Base-by-base conservation (phyloP, 2,797 vertebrate genomes). In the Danio tinwini region DNA sequence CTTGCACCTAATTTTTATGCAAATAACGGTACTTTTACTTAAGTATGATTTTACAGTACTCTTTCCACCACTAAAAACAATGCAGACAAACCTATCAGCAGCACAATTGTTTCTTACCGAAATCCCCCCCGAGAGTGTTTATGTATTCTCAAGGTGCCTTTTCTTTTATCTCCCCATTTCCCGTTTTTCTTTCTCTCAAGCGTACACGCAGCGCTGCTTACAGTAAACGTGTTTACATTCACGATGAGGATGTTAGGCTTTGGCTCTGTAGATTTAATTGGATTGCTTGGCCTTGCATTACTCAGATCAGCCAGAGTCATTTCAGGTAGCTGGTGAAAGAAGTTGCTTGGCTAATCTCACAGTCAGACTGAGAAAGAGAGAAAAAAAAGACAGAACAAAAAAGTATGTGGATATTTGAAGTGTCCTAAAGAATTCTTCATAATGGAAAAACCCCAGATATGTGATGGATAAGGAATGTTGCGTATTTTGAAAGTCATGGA, bases 281-380 rank as follows among this genome's bases (percentile, higher is more conserved):
- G 68, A 79, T 79, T 78, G 37, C 45, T 71, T 79, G 49, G 40
- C 68, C 68, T 72, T 72, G 58, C 39, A 45, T 71, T 71, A 45
- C 68, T 63, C 14, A 53, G 67, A 63, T 71, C 39, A 72, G 68
- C 11, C n/a, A 47, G 49, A 71, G 68, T 53, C 39, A 64, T 11
- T 72, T 53, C 13, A 71, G 47, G 68, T 64, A 63, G 14, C 17
- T 8, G 2, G 37, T 47, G 6, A 79, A 62, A 63, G 6, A 71
- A 50, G 39, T n/a, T 45, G 11, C 39, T 13, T 79, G 47, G 3
- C 19, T 79, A 17, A 79, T 72, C 58, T 79, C 12, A 29, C 8
- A 47, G 0, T 50, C 12, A 55, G 17, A 64, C 29, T 62, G n/a
- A n/a, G 6, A 68, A 5, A 29, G 49, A 67, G 12, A 52, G 19